Base-by-base conservation (phyloP, 2,113 vertebrate genomes). In the Peromyscus californicus region DNA sequence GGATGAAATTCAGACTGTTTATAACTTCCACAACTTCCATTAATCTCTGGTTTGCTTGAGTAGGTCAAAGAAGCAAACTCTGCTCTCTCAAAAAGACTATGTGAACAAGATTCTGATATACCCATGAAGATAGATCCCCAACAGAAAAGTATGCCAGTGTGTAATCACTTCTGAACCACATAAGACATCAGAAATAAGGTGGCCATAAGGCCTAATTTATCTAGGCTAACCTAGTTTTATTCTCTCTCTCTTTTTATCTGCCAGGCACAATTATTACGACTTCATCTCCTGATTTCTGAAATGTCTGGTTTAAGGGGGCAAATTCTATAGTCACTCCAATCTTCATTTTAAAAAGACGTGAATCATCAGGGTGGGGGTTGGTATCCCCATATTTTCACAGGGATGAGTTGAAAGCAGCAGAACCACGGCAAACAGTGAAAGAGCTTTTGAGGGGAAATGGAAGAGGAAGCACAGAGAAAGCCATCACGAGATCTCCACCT, bases 1-100 rank as follows among this genome's bases (percentile, higher is more conserved):
- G 85, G 86, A 82, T 96, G 69, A 95, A 96, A 96, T 94, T 93
- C 57, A 96, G 83, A 95, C 36, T 95, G 79, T 96, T 96, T 97
- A 94, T 96, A 93, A 94, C 78, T 94, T 84, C 63, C 72, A 75
- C 63, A 70, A 79, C 86, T 94, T 96, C 74, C 79, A 97, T 96
- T 97, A 97, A 94, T 96, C 82, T 97, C 89, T 70, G 54, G 79
- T 91, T 96, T 92, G 86, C 82, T 70, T 84, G 21, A 94, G 36
- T 15, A 95, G 51, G 80, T 89, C 96, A 95, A 54, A 67, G 83
- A 96, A 97, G 61, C 88, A 96, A 98, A 95, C 36, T 13, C 7
- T 93, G 4, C 80, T 54, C 33, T 95, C 83, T 96, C 76, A 87
- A 96, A 95, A 95, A 75, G 61, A 96, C 59, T 39, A 88, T 96